Evolutionary conservation across 1,140 invertebrate species (phyloP).

Genomic region (Aphidius gifuensis): DNA sequence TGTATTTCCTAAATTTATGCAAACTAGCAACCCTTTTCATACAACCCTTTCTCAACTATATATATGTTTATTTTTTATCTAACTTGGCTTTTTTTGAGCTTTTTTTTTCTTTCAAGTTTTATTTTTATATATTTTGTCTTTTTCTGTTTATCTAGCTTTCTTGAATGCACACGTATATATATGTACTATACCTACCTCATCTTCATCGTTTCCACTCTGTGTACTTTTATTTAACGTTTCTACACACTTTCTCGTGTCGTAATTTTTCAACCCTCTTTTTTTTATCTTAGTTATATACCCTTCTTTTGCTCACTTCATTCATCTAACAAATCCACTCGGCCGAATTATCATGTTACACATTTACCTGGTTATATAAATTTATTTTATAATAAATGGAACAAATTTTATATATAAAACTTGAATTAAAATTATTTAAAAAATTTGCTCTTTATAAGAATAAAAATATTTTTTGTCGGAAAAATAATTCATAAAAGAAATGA

Average conservation of each 20-base stretch:
- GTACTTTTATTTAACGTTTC: too few species aligned
- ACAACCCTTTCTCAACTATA: conserved; percentile 12
- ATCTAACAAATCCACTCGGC: conserved; percentile 44
- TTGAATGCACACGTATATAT: too few species aligned
- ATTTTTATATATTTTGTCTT: neutral
- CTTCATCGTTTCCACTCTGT: neutral
- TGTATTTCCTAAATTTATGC: conserved; percentile 58
- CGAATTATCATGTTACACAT: conserved; percentile 32
- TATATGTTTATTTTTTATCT: conserved; percentile 6
- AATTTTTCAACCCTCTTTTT: too few species aligned
- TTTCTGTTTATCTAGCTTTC: too few species aligned
- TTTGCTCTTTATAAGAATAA: too few species aligned
- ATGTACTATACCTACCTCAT: too few species aligned
- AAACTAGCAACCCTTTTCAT: conserved; percentile 45
- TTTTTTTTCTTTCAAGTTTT: conserved; percentile 1
- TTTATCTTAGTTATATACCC: conserved; percentile 15
- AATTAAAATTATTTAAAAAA: too few species aligned
- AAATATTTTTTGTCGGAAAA: too few species aligned
- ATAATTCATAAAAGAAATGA: too few species aligned
- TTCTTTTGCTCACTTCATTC: conserved; percentile 44
- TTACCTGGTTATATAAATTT: neutral
- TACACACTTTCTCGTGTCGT: too few species aligned
- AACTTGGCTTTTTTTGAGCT: neutral
- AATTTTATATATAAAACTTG: too few species aligned
- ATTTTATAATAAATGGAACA: too few species aligned